These are phyloP conservation scores for Spheniscus humboldti DNA, from an alignment of 2,797 vertebrate genomes.

Conservation along the genomic window DNA sequence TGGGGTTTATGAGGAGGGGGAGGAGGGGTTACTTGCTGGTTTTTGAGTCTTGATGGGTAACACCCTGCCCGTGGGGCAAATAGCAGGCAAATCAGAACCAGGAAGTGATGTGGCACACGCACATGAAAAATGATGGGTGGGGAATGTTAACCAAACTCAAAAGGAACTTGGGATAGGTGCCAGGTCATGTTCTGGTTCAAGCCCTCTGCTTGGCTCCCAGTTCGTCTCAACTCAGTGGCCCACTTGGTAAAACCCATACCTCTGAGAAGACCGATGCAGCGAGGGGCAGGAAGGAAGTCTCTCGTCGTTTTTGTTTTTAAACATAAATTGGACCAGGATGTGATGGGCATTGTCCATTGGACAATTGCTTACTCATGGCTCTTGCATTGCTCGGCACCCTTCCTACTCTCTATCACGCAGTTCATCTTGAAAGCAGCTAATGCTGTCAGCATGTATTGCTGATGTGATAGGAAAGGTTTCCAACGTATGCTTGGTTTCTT, in stretches of 20 bases:
- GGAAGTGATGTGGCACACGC: conserved; percentile 64
- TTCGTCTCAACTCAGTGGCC: neutral
- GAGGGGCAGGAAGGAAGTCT: neutral
- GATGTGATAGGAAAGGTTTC: neutral
- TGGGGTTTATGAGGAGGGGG: conserved; percentile 65
- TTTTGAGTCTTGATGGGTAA: conserved; percentile 50
- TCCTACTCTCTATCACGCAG: neutral
- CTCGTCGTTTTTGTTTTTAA: neutral
- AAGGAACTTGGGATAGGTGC: conserved; percentile 56
- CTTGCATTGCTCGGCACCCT: neutral
- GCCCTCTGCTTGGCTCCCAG: conserved; percentile 15
- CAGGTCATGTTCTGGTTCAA: conserved; percentile 36
- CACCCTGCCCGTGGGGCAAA: conserved; percentile 67
- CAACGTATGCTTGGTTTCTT: neutral
- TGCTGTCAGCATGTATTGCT: neutral
- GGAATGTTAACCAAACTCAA: conserved; percentile 49
- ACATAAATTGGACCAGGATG: fast-evolving
- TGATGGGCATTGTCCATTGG: neutral
- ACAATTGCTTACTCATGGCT: neutral
- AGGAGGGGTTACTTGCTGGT: conserved; percentile 54
- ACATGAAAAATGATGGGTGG: conserved; percentile 60
- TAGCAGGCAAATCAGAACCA: conserved; percentile 62
- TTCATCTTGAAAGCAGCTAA: neutral
- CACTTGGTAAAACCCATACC: neutral
- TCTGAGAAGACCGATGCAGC: neutral